These are phyloP conservation scores for Arremon aurantiirostris DNA, from an alignment of 2,797 vertebrate species.

Conservation along the genomic window DNA sequence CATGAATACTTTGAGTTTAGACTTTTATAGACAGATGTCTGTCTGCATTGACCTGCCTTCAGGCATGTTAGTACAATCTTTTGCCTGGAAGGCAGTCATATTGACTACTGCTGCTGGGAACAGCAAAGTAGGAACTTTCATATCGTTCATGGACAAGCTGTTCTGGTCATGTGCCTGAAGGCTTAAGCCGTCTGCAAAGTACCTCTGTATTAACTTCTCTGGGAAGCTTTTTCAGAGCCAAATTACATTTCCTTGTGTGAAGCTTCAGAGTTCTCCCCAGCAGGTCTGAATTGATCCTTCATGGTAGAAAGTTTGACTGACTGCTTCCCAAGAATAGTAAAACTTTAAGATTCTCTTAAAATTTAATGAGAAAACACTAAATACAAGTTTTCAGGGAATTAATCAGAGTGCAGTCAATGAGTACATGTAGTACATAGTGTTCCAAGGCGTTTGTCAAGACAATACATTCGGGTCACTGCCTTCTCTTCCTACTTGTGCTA, in stretches of 20 bases:
- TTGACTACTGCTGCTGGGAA: background rate
- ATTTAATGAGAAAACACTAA: background rate
- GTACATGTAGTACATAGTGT: fast-evolving
- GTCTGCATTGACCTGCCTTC: background rate
- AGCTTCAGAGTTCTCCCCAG: background rate
- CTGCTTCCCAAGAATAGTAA: background rate
- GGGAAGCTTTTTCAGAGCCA: background rate
- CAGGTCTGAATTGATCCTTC: background rate
- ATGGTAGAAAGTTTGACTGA: background rate
- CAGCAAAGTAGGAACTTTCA: background rate
- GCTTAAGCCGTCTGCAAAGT: background rate
- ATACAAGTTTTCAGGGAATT: background rate
- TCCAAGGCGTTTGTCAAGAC: background rate
- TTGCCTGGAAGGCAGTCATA: background rate
- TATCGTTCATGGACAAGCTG: background rate
- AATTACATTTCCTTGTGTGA: background rate
- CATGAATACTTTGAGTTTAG: background rate
- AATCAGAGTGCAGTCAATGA: background rate
- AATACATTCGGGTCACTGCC: background rate
- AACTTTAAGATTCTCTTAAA: background rate
- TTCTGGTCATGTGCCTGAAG: background rate
- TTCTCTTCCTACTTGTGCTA: background rate
- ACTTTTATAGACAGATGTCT: background rate
- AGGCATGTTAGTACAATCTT: background rate
- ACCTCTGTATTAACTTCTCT: background rate